Conservation (phyloP, 2,888 invertebrate genomes). For the Agonum fuliginosum region DNA sequence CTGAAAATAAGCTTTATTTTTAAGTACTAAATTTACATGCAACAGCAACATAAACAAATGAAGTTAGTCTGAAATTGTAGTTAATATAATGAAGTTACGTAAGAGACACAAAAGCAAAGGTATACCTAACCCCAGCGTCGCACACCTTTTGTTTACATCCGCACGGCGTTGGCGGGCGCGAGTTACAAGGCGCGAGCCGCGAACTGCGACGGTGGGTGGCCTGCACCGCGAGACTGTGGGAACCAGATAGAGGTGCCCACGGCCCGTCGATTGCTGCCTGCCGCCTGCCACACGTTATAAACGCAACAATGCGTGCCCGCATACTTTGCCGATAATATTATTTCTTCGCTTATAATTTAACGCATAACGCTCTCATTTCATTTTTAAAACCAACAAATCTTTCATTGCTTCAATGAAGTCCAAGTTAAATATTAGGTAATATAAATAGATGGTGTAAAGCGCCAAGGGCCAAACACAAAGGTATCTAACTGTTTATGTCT, state of each 20-base stretch:
- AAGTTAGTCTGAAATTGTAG: too few species aligned
- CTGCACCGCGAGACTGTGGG: constrained; percentile 30
- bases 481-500: constrained; percentile 4
- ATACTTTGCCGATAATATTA: constrained; percentile 34
- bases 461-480: not conserved
- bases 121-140: constrained; percentile 18
- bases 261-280: not conserved
- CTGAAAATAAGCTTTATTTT: too few species aligned
- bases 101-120: not conserved
- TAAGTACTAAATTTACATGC: too few species aligned
- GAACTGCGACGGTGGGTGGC: constrained; percentile 37
- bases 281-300: constrained; percentile 33
- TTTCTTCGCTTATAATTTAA: constrained; percentile 4
- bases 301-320: constrained; percentile 30
- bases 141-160: constrained; percentile 52
- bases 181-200: constrained; percentile 14
- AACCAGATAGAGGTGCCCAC: constrained; percentile 38
- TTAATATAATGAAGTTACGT: too few species aligned
- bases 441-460: not conserved
- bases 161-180: constrained; percentile 30
- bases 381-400: not conserved
- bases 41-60: too few species aligned
- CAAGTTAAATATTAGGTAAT: constrained; percentile 19
- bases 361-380: constrained; percentile 11
- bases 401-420: not conserved